These are phyloP conservation scores for Panopea generosa DNA, from an alignment of 2,888 invertebrate genomes.

Conservation along the genomic window DNA sequence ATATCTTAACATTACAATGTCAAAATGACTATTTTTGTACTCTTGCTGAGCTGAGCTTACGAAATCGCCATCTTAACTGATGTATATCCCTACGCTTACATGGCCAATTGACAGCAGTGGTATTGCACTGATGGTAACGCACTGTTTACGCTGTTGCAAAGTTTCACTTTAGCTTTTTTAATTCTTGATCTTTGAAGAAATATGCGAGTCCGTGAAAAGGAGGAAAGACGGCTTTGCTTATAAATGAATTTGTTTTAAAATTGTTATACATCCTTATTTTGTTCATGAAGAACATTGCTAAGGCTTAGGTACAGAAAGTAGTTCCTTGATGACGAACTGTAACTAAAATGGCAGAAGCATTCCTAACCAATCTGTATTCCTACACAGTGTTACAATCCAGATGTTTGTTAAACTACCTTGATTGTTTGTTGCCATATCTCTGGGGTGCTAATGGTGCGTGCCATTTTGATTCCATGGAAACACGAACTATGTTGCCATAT, in stretches of 20 bases:
- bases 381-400: constrained; percentile 40
- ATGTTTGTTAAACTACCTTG: constrained; percentile 22
- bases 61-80: constrained; percentile 7
- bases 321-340: not conserved
- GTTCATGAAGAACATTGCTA: not conserved
- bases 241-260: constrained; percentile 2
- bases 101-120: not conserved
- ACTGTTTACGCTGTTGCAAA: no score
- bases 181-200: no score
- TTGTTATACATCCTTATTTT: not conserved
- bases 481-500: no score
- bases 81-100: not conserved
- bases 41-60: constrained; percentile 23
- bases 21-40: constrained; percentile 48
- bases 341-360: constrained; percentile 46
- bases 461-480: no score
- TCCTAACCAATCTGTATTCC: constrained; percentile 47
- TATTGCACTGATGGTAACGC: no score
- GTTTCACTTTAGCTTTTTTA: no score
- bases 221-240: constrained; percentile 2
- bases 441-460: no score
- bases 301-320: constrained; percentile 7
- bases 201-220: no score
- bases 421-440: not conserved
- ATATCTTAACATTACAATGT: constrained; percentile 27